Base-by-base conservation (phyloP, 2,113 vertebrate species). In the Oncorhynchus tshawytscha region DNA sequence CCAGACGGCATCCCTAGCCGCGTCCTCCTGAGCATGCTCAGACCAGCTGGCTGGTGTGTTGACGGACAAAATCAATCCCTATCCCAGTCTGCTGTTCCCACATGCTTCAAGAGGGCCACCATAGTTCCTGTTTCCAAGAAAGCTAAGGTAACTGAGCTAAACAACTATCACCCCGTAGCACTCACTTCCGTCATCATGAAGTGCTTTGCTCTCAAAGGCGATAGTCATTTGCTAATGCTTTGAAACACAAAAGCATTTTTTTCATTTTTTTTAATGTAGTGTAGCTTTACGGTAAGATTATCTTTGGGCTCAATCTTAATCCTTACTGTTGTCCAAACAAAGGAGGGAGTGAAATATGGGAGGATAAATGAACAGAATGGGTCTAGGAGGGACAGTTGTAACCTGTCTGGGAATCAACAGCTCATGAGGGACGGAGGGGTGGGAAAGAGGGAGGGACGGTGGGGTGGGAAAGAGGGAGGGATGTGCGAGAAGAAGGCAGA, bases 401-500 rank as follows among this genome's bases (percentile, higher is more conserved):
- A 75, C 67, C 7, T 39, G 34, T n/a, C 18, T 66, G 78, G 27
- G 70, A 49, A 66, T 57, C 82, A 86, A 81, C 75, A 76, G 74
- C 74, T 82, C 27, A 54, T 2, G 5, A 20, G 22, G 22, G 48
- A 75, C 57, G 16, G 4, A 70, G 67, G 39, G 34, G 6, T 27
- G 49, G 6, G 49, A 39, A 25, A 34, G 64, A 67, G 2, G 22
- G 70, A 2, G 62, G 0, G 57, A 71, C 25, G 16, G 4, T 48
- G 67, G 39, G 34, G 6, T 27, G 49, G 6, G 49, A 39, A 25
- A 34, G 64, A 67, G 2, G 22, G 70, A 2, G 62, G 0, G 57
- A 71, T 67, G 31, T 64, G 18, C 6, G 31, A 34, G 31, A 34
- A 34, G 31, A 6, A 60, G 2, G 70, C 34, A 39, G 74, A 83